These are phyloP conservation scores for Myotis davidii DNA, from an alignment of 2,113 vertebrate species.

Conservation along the genomic window DNA sequence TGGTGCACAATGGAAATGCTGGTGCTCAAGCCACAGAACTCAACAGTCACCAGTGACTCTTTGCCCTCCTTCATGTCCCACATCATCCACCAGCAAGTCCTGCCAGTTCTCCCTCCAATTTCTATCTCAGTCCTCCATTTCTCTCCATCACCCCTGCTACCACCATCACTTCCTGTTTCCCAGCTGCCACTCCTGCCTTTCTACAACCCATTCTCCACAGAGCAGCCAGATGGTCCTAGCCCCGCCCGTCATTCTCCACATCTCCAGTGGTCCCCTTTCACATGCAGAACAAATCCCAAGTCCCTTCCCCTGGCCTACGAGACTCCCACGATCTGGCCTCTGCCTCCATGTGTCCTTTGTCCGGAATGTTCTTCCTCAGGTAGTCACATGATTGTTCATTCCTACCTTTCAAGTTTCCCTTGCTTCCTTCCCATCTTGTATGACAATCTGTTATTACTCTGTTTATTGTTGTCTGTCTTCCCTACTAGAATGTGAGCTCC, in stretches of 20 bases:
- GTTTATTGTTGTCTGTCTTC: not conserved
- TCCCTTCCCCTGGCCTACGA: fast-evolving
- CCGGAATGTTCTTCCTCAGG: not conserved
- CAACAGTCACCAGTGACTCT: not conserved
- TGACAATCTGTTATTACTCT: not conserved
- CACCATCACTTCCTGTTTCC: not conserved
- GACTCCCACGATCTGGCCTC: not conserved
- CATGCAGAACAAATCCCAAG: not conserved
- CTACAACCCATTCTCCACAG: not conserved
- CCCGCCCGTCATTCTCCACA: no score
- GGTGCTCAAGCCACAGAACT: not conserved
- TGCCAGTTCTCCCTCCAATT: not conserved
- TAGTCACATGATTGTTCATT: not conserved
- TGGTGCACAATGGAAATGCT: not conserved
- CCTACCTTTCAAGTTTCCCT: not conserved
- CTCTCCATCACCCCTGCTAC: not conserved
- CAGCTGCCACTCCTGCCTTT: not conserved
- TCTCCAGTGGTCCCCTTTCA: not conserved
- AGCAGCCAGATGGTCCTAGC: not conserved
- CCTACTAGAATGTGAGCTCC: not conserved
- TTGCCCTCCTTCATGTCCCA: not conserved
- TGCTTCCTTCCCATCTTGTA: not conserved
- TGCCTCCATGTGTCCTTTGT: not conserved
- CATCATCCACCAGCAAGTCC: not conserved
- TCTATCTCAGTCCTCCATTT: not conserved